phyloP scores from a whole-genome alignment of 1,140 invertebrate genomes.

The Subanguina moxae region DNA sequence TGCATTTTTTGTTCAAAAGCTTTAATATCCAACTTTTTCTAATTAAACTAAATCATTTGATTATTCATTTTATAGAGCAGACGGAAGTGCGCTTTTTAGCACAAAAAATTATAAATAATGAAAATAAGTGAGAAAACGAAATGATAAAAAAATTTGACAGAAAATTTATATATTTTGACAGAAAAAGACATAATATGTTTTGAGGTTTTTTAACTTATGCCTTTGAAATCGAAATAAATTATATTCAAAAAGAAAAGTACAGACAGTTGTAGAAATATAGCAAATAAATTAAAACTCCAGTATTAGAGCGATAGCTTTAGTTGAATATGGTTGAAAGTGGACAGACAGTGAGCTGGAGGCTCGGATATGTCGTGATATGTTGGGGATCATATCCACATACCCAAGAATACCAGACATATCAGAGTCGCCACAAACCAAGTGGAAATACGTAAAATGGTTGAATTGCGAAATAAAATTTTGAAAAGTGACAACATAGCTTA shows the following conservation, averaged over 20 bases:
- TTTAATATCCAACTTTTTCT: too few species aligned
- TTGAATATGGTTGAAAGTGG: background rate
- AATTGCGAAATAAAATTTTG: background rate
- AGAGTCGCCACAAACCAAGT: constrained; percentile 28
- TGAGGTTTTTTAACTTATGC: too few species aligned
- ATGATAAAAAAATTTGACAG: too few species aligned
- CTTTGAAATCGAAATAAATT: too few species aligned
- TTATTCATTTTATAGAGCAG: too few species aligned
- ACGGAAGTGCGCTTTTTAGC: too few species aligned
- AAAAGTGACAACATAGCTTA: constrained; percentile 38
- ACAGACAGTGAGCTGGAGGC: background rate
- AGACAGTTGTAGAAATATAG: constrained; percentile 2
- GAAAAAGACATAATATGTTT: too few species aligned
- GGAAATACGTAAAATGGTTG: background rate
- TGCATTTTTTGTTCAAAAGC: too few species aligned
- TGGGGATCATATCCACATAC: constrained; percentile 40
- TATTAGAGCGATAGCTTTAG: background rate
- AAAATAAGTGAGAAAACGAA: too few species aligned
- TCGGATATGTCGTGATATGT: constrained; percentile 58
- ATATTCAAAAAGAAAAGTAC: background rate
- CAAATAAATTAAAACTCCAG: background rate
- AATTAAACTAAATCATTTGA: too few species aligned
- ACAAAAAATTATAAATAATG: too few species aligned
- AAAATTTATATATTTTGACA: too few species aligned
- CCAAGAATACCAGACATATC: constrained; percentile 60